These are phyloP conservation scores for Pomacea maculata DNA, from an alignment of 1,140 invertebrate species.

Conservation along the genomic window DNA sequence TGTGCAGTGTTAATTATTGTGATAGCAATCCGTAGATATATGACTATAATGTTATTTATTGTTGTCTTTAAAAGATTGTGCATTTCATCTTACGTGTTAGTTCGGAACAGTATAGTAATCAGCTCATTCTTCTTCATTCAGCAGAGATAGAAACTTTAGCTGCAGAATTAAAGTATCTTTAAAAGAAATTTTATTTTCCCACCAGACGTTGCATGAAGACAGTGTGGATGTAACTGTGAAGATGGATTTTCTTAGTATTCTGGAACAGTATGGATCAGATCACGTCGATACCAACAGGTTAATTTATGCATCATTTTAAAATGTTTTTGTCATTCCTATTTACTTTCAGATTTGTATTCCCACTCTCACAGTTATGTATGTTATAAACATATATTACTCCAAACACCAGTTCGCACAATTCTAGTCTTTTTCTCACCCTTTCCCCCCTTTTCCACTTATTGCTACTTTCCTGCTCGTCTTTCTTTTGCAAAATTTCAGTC, in stretches of 20 bases:
- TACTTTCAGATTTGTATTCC: no score
- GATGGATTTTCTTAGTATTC: slow-evolving; percentile 13
- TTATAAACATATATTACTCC: no score
- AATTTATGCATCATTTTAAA: no score
- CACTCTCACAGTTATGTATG: no score
- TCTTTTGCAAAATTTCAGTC: no score
- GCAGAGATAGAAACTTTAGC: neutral
- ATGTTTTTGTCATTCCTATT: no score
- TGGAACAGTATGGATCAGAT: slow-evolving; percentile 24
- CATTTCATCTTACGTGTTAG: neutral
- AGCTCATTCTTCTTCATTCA: neutral
- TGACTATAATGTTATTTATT: neutral
- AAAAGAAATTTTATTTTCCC: neutral
- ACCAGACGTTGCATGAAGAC: slow-evolving; percentile 23
- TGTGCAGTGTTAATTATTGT: neutral
- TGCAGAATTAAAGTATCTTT: neutral
- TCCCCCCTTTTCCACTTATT: no score
- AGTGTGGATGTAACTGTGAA: slow-evolving; percentile 19
- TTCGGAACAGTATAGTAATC: neutral
- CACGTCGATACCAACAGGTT: slow-evolving; percentile 14
- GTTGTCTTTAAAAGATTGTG: neutral
- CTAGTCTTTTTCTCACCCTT: no score
- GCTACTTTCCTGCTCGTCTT: no score
- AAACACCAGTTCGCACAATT: no score
- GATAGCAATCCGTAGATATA: neutral